These are phyloP conservation scores for Dendrolimus kikuchii DNA, from an alignment of 1,140 invertebrate genomes.

Conservation along the genomic window DNA sequence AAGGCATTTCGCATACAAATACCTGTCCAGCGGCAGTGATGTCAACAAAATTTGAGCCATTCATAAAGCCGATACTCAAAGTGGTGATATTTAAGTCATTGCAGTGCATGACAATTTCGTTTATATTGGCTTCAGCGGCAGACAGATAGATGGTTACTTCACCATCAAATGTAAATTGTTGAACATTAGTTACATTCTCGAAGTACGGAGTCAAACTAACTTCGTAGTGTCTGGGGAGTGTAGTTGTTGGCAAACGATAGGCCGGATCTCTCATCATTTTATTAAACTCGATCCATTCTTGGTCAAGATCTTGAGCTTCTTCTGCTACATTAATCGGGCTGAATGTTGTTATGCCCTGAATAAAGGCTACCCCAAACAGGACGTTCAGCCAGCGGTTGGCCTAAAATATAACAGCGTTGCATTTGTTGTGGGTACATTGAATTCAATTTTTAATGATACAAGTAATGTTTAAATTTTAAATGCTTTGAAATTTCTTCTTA, in stretches of 20 bases:
- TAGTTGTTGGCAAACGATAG: conserved; percentile 46
- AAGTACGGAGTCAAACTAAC: conserved; percentile 76
- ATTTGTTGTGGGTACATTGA: too few relatives aligned
- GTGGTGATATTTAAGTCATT: conserved; percentile 71
- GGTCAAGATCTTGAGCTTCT: conserved; percentile 8
- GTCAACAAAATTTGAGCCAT: conserved; percentile 3
- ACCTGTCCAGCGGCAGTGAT: conserved; percentile 18
- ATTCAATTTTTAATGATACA: too few relatives aligned
- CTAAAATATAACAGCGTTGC: conserved; percentile 16
- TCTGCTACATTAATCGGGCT: conserved; percentile 42
- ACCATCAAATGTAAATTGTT: conserved; percentile 75
- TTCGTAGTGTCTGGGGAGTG: conserved; percentile 71
- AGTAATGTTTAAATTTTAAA: too few relatives aligned
- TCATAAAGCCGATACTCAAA: conserved; percentile 18
- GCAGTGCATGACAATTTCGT: conserved; percentile 76
- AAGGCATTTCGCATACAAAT: conserved; percentile 34
- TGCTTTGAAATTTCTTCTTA: background rate
- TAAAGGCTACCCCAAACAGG: conserved; percentile 27
- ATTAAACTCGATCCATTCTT: conserved; percentile 45
- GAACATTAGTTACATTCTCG: conserved; percentile 42
- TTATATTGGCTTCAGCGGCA: conserved; percentile 33
- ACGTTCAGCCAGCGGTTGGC: conserved; percentile 34
- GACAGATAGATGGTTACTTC: conserved; percentile 68
- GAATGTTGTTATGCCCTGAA: conserved; percentile 28
- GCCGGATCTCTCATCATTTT: conserved; percentile 30